phyloP scores from a whole-genome alignment of 2,888 invertebrate species.

The Oegoconia quadripuncta region DNA sequence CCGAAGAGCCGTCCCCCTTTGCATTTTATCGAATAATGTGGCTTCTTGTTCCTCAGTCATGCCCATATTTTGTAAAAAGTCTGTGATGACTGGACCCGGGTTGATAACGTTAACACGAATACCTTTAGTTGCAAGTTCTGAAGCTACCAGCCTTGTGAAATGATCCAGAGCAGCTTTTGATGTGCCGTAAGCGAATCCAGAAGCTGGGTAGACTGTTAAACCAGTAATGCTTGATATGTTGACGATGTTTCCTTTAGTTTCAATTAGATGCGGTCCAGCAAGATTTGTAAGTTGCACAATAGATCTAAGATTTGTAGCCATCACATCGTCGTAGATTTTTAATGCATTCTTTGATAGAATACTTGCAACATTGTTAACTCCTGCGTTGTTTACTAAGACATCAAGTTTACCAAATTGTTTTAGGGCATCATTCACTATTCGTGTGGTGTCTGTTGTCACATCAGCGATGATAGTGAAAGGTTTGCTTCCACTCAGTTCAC shows the following conservation, averaged over 20 bases:
- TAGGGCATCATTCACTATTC: too few relatives aligned
- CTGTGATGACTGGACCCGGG: slow-evolving; percentile 11
- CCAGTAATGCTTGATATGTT: slow-evolving; percentile 23
- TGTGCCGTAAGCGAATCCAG: slow-evolving; percentile 58
- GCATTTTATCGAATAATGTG: slow-evolving; percentile 76
- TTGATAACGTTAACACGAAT: slow-evolving; percentile 40
- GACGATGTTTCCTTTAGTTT: slow-evolving; percentile 24
- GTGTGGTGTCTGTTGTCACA: too few relatives aligned
- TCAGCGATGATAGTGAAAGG: slow-evolving; percentile 23
- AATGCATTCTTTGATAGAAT: slow-evolving; percentile 16
- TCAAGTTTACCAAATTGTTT: too few relatives aligned
- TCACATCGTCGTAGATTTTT: slow-evolving; percentile 20
- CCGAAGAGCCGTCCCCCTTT: slow-evolving; percentile 65
- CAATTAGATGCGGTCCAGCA: slow-evolving; percentile 19
- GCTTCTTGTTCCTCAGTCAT: too few relatives aligned
- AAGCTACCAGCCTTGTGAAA: slow-evolving; percentile 32
- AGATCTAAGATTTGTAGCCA: slow-evolving; percentile 24
- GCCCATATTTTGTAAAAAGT: slow-evolving; percentile 3
- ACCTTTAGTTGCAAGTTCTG: slow-evolving; percentile 81
- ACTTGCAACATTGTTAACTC: slow-evolving; percentile 1
- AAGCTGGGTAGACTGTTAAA: slow-evolving; percentile 6
- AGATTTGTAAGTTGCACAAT: slow-evolving; percentile 21
- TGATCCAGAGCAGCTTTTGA: slow-evolving; percentile 25
- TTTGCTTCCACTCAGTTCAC: slow-evolving; percentile 12
- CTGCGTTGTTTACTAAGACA: too few relatives aligned